phyloP scores from a whole-genome alignment of 2,113 vertebrate genomes.

The Dicerorhinus sumatrensis region DNA sequence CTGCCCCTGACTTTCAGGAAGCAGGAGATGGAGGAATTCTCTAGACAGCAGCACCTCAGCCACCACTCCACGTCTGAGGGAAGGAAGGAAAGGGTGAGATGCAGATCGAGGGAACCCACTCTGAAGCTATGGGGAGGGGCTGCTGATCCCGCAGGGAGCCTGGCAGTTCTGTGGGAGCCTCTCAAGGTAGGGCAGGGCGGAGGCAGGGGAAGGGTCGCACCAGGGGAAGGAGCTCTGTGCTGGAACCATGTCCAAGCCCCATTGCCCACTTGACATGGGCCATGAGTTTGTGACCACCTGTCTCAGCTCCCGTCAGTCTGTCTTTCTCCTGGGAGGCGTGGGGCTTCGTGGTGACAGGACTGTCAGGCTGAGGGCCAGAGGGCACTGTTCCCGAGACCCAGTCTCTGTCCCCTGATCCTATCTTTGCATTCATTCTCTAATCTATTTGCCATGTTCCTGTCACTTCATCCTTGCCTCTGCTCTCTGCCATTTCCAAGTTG shows the following conservation, averaged over 20 bases:
- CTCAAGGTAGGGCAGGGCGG: background rate
- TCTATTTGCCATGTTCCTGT: constrained; percentile 23
- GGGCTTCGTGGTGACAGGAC: background rate
- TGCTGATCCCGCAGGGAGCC: background rate
- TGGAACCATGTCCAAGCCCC: background rate
- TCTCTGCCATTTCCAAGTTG: background rate
- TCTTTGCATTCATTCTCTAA: background rate
- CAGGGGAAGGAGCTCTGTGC: background rate
- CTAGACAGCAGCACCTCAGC: background rate
- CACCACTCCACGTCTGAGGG: background rate
- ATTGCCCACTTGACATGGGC: background rate
- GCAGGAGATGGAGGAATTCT: constrained; percentile 12
- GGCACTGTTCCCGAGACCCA: background rate
- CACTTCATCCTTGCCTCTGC: background rate
- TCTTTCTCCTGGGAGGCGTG: background rate
- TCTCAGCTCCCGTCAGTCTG: constrained; percentile 53
- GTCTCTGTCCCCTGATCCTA: background rate
- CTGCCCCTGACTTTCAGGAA: background rate
- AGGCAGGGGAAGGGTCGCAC: background rate
- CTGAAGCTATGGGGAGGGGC: background rate
- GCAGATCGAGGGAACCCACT: background rate
- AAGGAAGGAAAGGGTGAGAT: background rate
- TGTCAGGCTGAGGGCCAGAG: constrained; percentile 49
- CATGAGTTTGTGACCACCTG: background rate
- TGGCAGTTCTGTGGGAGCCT: background rate